These are phyloP conservation scores for Melanophora roralis DNA, from an alignment of 2,888 invertebrate species.

Conservation along the genomic window DNA sequence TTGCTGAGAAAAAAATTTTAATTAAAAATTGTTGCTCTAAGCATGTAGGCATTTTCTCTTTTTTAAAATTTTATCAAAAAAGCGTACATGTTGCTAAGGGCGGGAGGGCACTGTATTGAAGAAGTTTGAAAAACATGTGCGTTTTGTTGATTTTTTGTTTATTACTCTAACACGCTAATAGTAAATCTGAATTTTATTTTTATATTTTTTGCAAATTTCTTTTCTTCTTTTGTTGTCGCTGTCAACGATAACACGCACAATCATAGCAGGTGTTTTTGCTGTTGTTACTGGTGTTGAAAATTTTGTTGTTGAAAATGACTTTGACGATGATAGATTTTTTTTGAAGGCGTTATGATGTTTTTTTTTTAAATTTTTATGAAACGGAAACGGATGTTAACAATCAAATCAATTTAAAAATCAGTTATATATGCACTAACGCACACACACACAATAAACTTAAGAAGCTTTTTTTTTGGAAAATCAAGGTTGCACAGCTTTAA, in stretches of 20 bases:
- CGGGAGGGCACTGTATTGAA: slow-evolving; percentile 2
- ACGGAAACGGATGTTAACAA: slow-evolving; percentile 58
- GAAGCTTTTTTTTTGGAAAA: background rate
- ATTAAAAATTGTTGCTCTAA: background rate
- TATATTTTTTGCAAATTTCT: slow-evolving; percentile 33
- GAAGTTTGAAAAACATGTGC: slow-evolving; percentile 48
- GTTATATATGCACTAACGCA: too few relatives aligned
- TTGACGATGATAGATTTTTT: slow-evolving; percentile 48
- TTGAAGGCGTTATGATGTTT: slow-evolving; percentile 15
- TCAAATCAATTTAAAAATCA: slow-evolving; percentile 34
- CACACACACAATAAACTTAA: background rate
- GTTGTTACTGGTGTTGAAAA: background rate
- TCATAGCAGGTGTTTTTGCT: slow-evolving; percentile 58
- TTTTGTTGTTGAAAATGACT: background rate
- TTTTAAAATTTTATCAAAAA: background rate
- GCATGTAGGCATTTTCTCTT: background rate
- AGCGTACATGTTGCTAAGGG: background rate
- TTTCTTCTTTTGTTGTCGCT: slow-evolving; percentile 17
- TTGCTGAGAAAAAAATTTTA: background rate
- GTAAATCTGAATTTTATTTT: slow-evolving; percentile 13
- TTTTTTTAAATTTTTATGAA: slow-evolving; percentile 10
- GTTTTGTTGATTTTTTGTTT: slow-evolving; percentile 15
- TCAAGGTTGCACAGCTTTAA: background rate
- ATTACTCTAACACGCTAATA: slow-evolving; percentile 21
- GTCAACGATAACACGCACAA: slow-evolving; percentile 41